Base-by-base conservation (phyloP, 1,140 invertebrate genomes). In the Brachionus koreanus region DNA sequence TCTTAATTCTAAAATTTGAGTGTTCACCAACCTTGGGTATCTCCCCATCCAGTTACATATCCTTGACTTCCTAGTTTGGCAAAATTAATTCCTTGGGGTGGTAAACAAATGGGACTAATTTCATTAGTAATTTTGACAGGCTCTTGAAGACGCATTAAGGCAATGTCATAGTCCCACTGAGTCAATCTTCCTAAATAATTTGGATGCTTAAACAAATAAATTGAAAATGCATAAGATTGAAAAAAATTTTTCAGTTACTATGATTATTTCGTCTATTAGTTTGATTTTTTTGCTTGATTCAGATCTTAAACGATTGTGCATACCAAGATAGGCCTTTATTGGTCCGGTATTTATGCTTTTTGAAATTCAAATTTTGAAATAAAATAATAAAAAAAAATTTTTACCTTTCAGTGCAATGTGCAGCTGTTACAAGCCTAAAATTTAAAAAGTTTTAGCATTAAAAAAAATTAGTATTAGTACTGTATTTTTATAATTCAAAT, bases 151-250 rank as follows among this genome's bases (percentile, higher is more conserved):
- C 83, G 84, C 57, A 84, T 82, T 81, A 84, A 61, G 16, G 83
- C 83, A 57, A 84, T 84, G 37, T 84, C 83, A 84, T 94, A 95
- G 85, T 95, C 93, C 39, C 76, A 79, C 57, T 79, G 76, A 0
- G 76, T 79, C 19, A 79, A 65, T 79, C 76, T 35, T 37, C 76
- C 76, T 49, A 79, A 61, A 61, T 79, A 79, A 79, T 79, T 79
- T 43, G 76, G 76, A 79, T 79, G 76, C 76, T 74, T 33, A 42
- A 72, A 72, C 5, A 61, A 23, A 4, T 37, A 10, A 10, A 9
- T 65, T 3, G 7, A 61, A n/a, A 61, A 61, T 29, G 5, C 12
- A 10, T 42, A 3, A 3, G 6, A 65, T 65, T 29, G 3, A 65
- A 25, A 29, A 65, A 25, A 61, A 23, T n/a, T 2, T 61, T n/a